Base-by-base conservation (phyloP, 2,797 vertebrate genomes). In the Siniperca obscura region DNA sequence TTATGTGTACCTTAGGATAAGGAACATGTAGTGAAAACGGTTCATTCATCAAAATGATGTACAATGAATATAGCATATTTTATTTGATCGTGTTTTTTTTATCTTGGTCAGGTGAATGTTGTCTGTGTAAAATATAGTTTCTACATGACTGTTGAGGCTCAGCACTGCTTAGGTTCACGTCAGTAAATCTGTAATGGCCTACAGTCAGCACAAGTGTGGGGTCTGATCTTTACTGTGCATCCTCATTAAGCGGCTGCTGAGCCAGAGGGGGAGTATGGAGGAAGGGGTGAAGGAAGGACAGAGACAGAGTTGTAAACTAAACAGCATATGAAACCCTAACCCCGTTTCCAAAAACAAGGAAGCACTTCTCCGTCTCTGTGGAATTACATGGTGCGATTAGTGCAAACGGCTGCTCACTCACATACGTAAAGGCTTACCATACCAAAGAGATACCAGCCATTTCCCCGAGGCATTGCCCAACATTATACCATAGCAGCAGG, bases 151-250 rank as follows among this genome's bases (percentile, higher is more conserved):
- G 46, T 67, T 67, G 22, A 75, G 57, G 9, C 66, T 77, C 76
- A 84, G 67, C 72, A 55, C 59, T 72, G 69, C 69, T 79, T 61
- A 40, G 62, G 21, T 78, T 76, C 68, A 72, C 74, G 8, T 81
- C 72, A 83, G 64, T 85, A 75, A 80, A 80, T 86, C 68, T 74
- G 64, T 67, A 85, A 86, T 72, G 36, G 64, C 59, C 70, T 69
- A 1, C 36, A 71, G 83, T 89, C 78, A 86, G 83, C 78, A 74
- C 44, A 70, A 73, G 74, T 59, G 19, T 70, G 56, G 52, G 57
- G 46, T 78, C 76, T 76, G 76, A 48, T 78, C 60, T 83, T 81
- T 50, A 60, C 38, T 75, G 53, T 80, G 71, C 76, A 53, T 87
- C 67, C 66, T 88, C 79, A 79, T 85, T 85, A 66, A 80, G 14